phyloP scores from a whole-genome alignment of 2,797 vertebrate genomes.

The Poeciliopsis presidionis region DNA sequence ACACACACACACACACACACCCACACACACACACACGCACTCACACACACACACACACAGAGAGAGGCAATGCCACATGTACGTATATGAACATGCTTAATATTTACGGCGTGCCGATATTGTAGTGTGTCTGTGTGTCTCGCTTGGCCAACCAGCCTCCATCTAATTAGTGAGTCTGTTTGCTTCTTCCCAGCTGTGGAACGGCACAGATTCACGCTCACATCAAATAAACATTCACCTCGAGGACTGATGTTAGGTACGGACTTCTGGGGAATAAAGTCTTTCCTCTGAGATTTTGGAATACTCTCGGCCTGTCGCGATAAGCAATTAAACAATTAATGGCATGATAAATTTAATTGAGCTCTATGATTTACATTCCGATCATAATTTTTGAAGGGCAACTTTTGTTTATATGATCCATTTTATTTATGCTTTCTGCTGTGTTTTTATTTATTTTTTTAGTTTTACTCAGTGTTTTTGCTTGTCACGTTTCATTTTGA shows the following conservation, averaged over 20 bases:
- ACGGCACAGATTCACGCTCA: conserved; percentile 14
- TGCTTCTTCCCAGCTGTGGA: conserved; percentile 40
- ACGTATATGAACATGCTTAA: conserved; percentile 4
- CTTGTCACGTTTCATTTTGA: too few relatives aligned
- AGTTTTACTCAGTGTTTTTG: too few relatives aligned
- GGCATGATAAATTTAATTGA: too few relatives aligned
- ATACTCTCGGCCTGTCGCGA: background rate
- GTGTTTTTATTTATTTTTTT: too few relatives aligned
- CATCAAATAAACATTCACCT: conserved; percentile 17
- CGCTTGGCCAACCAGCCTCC: conserved; percentile 46
- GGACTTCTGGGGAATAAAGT: conserved; percentile 10
- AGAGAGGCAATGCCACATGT: conserved; percentile 8
- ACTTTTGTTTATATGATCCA: too few relatives aligned
- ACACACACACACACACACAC: background rate
- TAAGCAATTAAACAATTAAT: too few relatives aligned
- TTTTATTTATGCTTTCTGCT: too few relatives aligned
- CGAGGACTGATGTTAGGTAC: conserved; percentile 3
- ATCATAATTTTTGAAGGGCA: too few relatives aligned
- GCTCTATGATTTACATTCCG: too few relatives aligned
- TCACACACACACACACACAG: background rate
- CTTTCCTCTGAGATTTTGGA: background rate
- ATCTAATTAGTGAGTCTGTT: conserved; percentile 61
- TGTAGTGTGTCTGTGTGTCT: conserved; percentile 29
- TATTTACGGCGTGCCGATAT: conserved; percentile 36
- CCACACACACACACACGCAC: conserved; percentile 20